A percentile compares a stretch with the other conserved stretches of the same genome.
These are phyloP conservation scores for Acromyrmex echinatior DNA, from an alignment of 1,140 invertebrate genomes.

Conservation along the genomic window DNA sequence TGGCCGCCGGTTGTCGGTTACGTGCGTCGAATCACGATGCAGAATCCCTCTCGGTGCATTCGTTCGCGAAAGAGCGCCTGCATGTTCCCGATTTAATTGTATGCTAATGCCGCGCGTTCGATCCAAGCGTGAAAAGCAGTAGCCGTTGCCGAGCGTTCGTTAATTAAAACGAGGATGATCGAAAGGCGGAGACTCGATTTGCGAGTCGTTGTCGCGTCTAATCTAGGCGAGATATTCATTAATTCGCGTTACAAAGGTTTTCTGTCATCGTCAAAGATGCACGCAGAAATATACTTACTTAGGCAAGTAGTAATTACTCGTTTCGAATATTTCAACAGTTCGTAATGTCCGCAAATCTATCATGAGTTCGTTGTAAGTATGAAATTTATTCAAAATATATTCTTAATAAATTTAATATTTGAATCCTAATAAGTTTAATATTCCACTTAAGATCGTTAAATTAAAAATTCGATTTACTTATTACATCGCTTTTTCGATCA, in stretches of 20 bases:
- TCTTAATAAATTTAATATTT: too few relatives aligned
- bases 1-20: conserved; percentile 49
- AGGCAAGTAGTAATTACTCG: too few relatives aligned
- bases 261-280: neutral
- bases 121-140: conserved; percentile 21
- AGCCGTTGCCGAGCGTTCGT: conserved; percentile 19
- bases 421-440: too few relatives aligned
- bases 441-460: too few relatives aligned
- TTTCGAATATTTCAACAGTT: too few relatives aligned
- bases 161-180: conserved; percentile 63
- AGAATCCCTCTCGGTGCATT: conserved; percentile 37
- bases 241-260: neutral
- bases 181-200: neutral
- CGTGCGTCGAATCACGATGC: conserved; percentile 67
- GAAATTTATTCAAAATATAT: too few relatives aligned
- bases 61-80: conserved; percentile 23
- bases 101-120: conserved; percentile 66
- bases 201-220: conserved; percentile 19
- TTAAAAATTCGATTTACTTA: too few relatives aligned
- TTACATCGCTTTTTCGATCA: too few relatives aligned
- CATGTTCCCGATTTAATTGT: conserved; percentile 64
- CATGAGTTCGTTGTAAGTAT: too few relatives aligned
- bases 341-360: too few relatives aligned
- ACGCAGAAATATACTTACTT: too few relatives aligned
- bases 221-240: conserved; percentile 32